These are phyloP conservation scores for Xyrauchen texanus DNA, from an alignment of 2,113 vertebrate genomes.

Conservation along the genomic window DNA sequence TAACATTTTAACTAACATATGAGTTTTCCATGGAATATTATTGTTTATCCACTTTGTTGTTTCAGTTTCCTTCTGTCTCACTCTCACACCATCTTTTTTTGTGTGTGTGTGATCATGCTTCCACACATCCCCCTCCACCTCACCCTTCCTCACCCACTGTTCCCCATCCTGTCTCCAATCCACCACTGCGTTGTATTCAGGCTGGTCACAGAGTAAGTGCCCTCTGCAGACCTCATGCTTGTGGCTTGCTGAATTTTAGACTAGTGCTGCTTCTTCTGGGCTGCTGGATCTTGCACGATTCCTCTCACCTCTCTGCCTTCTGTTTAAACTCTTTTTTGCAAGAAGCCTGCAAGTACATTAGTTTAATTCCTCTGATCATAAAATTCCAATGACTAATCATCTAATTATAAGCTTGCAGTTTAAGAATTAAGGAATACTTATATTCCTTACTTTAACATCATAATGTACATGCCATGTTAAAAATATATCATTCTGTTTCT, in stretches of 20 bases:
- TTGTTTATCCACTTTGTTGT: slow-evolving; percentile 46
- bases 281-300: slow-evolving; percentile 23
- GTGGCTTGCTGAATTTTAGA: slow-evolving; percentile 50
- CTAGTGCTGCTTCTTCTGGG: slow-evolving; percentile 26
- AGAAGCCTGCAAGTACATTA: neutral
- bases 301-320: neutral
- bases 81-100: slow-evolving; percentile 72
- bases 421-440: too few species aligned
- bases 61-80: slow-evolving; percentile 75
- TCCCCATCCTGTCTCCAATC: slow-evolving; percentile 50
- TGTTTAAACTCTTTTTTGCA: neutral
- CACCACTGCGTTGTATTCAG: slow-evolving; percentile 61
- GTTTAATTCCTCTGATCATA: neutral
- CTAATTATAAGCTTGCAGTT: too few species aligned
- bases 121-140: slow-evolving; percentile 62
- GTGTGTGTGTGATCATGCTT: too few species aligned
- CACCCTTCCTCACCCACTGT: slow-evolving; percentile 57
- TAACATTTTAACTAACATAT: slow-evolving; percentile 50
- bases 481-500: too few species aligned
- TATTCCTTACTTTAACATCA: too few species aligned
- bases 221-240: slow-evolving; percentile 67
- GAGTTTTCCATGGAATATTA: slow-evolving; percentile 57
- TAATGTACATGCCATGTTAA: too few species aligned
- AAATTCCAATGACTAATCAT: neutral
- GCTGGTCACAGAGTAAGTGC: slow-evolving; percentile 99